These are phyloP conservation scores for Silurus aristotelis DNA, from an alignment of 2,797 vertebrate species.

Conservation along the genomic window DNA sequence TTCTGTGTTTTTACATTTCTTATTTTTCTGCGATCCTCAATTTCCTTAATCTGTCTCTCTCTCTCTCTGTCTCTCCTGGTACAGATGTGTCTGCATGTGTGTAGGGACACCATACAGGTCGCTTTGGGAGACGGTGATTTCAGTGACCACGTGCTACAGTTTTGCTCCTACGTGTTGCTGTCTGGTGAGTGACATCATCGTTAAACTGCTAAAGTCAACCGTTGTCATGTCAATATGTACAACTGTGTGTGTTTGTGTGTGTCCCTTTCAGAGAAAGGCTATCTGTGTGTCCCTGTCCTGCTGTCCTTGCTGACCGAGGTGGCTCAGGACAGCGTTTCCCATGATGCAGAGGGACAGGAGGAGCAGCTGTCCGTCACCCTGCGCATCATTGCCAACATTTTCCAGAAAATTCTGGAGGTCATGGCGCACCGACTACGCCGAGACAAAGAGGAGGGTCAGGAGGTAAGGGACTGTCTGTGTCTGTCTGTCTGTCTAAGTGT, in stretches of 20 bases:
- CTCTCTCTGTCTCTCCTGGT: neutral
- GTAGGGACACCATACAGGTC: conserved; percentile 83
- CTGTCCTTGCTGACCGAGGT: conserved; percentile 83
- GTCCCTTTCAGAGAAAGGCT: conserved; percentile 76
- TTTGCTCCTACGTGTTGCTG: conserved; percentile 76
- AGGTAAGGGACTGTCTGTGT: conserved; percentile 67
- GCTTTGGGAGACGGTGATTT: conserved; percentile 80
- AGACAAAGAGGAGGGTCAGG: conserved; percentile 78
- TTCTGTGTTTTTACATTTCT: neutral
- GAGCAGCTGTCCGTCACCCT: conserved; percentile 67
- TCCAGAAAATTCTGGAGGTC: conserved; percentile 88
- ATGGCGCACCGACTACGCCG: conserved; percentile 76
- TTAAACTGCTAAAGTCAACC: neutral
- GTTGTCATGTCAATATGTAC: neutral
- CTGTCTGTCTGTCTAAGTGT: neutral
- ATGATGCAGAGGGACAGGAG: conserved; percentile 56
- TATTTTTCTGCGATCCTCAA: neutral
- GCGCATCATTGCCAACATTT: conserved; percentile 79
- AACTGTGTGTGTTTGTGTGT: conserved; percentile 18
- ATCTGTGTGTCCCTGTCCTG: conserved; percentile 75
- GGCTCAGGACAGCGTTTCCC: conserved; percentile 65
- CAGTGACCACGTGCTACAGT: conserved; percentile 77
- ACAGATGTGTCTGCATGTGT: conserved; percentile 75
- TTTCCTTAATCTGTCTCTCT: neutral
- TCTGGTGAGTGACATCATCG: conserved; percentile 71